Base-by-base conservation (phyloP, 2,113 vertebrate genomes). In the Rana temporaria region DNA sequence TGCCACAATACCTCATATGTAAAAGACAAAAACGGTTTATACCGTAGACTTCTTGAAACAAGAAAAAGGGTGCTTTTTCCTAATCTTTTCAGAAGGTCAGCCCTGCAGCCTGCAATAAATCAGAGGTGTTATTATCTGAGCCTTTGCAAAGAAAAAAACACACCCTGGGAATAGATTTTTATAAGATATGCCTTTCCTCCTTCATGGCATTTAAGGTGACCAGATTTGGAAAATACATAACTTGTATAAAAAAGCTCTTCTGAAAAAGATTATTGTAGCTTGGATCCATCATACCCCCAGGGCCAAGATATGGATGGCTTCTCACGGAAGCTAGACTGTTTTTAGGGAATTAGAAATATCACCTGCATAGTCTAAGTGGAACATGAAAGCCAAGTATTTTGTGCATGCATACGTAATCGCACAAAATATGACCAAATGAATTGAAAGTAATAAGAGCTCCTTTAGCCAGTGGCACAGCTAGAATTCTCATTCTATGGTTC, bases 111-210 rank as follows among this genome's bases (percentile, higher is more conserved):
- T 84, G 26, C 22, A 20, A 18, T 90, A 85, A 87, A 87, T 90
- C 86, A 88, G 63, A 60, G 74, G 79, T 80, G 42, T 57, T 80
- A 69, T 88, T 87, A 84, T 80, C 74, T 82, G 0, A 70, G 68
- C 74, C 78, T 85, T 20, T 30, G 42, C 79, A 79, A 55, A 34
- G 62, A 82, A 84, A 38, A 38, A 85, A 85, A 88, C 70, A 67
- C 55, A 75, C 73, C 86, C 85, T 56, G 24, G 79, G 78, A 0
- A 1, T 65, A 73, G 70, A 62, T 75, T 78, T 78, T 84, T 85
- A 78, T 86, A 82, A 86, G 85, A 84, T 85, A 48, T 24, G 59
- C 66, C 87, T 88, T 86, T 57, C 84, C 65, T 86, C 69, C 87
- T 57, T 84, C 76, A 72, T 52, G 83, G 65, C 77, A 82, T 74